Base-by-base conservation (phyloP, 2,797 vertebrate genomes). In the Syndactyla subalaris region DNA sequence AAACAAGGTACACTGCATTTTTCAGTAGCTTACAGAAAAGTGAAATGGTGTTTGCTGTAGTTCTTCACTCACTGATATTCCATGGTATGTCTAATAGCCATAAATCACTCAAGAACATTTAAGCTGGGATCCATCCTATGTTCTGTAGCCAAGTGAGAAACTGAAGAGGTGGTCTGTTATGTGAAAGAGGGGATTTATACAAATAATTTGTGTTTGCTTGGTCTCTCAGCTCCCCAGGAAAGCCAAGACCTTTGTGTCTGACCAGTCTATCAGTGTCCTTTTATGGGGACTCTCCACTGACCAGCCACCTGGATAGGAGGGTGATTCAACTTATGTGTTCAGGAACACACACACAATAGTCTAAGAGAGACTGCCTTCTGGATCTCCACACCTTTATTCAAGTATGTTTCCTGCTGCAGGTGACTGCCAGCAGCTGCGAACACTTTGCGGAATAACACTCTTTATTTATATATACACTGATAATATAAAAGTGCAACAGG, bases 361-460 rank as follows among this genome's bases (percentile, higher is more conserved):
- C 51, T 3, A 45, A 38, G 38, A 57, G 29, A 26, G 11, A 30
- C 1, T 2, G 5, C 5, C 6, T 45, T 18, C 32, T 14, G 2
- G 1, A 29, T 45, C 16, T 38, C n/a, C 34, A 67, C 24, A 21
- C 23, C 57, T 21, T 16, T 19, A 11, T 10, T 7, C 0, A 1
- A 45, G 27, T 8, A 1, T 26, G 29, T n/a, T 73, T 70, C 29
- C 11, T 24, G 15, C 17, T 39, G 63, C 18, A 0, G 0, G 46
- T 0, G 1, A 19, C 24, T 22, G 61, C 34, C 0, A 45, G 30
- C 32, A 30, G 21, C 30, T 45, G 0, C 5, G 10, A 46, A 9
- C 38, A 7, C 26, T 38, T 43, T 2, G 1, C 27, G 36, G 48
- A n/a, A 49, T 12, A n/a, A 38, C 30, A 55, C 14, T 24, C 23